phyloP scores from a whole-genome alignment of 2,113 vertebrate genomes.

The Aythya baeri region DNA sequence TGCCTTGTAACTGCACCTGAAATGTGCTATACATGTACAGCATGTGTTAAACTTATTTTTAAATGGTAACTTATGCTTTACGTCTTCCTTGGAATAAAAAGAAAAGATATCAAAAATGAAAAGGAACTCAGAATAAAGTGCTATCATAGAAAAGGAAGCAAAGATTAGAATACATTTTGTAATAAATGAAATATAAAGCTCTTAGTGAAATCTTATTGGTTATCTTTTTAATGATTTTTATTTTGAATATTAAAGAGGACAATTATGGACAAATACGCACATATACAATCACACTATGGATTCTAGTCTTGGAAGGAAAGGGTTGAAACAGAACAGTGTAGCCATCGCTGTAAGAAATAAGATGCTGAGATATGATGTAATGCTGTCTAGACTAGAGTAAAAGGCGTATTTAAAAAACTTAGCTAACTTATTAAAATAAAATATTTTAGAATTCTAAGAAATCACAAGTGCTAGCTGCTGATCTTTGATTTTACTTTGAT shows the following conservation, averaged over 20 bases:
- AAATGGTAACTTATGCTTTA: not conserved
- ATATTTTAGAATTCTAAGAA: slow-evolving; percentile 6
- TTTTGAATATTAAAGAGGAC: not conserved
- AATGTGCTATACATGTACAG: not conserved
- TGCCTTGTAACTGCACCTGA: not conserved
- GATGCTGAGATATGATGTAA: not conserved
- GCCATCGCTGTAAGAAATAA: not conserved
- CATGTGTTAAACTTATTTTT: not conserved
- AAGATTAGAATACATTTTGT: not conserved
- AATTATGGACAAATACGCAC: not conserved
- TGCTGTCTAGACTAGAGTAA: slow-evolving; percentile 34
- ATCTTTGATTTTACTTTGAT: slow-evolving; percentile 36
- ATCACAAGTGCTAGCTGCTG: not conserved
- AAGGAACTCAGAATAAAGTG: not conserved
- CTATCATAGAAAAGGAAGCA: not conserved
- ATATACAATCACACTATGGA: not conserved
- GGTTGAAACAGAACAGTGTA: not conserved
- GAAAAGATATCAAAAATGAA: not conserved
- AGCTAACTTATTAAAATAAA: slow-evolving; percentile 26
- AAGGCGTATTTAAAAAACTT: not conserved
- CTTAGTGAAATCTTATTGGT: not conserved
- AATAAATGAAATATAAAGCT: not conserved
- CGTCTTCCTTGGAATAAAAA: not conserved
- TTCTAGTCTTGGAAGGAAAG: not conserved
- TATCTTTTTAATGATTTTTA: not conserved